Evolutionary conservation across 2,113 vertebrate species (phyloP), one percentile per base, ranked within the genome.

Genomic region (Leptobrachium leishanense): DNA sequence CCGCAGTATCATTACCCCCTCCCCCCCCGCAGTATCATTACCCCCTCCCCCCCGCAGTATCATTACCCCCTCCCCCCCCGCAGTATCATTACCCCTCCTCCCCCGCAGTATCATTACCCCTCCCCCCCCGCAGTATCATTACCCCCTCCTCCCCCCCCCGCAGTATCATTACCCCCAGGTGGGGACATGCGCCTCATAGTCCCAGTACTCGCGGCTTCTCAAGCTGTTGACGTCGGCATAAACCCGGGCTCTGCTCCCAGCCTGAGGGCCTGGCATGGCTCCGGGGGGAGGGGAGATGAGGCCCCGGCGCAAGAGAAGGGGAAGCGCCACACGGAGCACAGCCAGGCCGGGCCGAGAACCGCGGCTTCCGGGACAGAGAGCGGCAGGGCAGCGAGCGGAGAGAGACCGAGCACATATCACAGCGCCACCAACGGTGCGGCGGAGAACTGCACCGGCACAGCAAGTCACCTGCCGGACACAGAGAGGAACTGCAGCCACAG

Each of bases 151-250:
- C 20, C 20, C 13, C 39, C 46, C 40, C 46, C 12, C 59, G 6
- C 31, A 6, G 10, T 54, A 1, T 3, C n/a, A 1, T 95, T 93
- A 98, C 96, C 96, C 97, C 97, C 97, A 98, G 90, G 92, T 96
- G 87, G 96, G 95, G 90, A 96, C 92, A 78, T 98, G 96, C 84
- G 95, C 85, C 78, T 98, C 97, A 42, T 98, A 98, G 92, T 98
- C 96, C 97, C 96, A 98, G 90, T 98, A 98, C 78, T 98, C 97
- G 86, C 95, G 92, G 93, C 95, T 97, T 91, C 96, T 95, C 91
- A 96, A 91, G 88, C 95, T 96, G 94, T 98, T 98, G 88, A 96
- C 95, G 84, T 98, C 96, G 88, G 95, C 95, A 92, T 98, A 98
- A 81, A 98, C 96, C 91, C 95, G 95, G 91, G 96, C 94, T 91